Percentiles rank a stretch among this genome's conserved stretches.
These are phyloP conservation scores for Peromyscus californicus DNA, from an alignment of 2,113 vertebrate genomes.

Conservation along the genomic window DNA sequence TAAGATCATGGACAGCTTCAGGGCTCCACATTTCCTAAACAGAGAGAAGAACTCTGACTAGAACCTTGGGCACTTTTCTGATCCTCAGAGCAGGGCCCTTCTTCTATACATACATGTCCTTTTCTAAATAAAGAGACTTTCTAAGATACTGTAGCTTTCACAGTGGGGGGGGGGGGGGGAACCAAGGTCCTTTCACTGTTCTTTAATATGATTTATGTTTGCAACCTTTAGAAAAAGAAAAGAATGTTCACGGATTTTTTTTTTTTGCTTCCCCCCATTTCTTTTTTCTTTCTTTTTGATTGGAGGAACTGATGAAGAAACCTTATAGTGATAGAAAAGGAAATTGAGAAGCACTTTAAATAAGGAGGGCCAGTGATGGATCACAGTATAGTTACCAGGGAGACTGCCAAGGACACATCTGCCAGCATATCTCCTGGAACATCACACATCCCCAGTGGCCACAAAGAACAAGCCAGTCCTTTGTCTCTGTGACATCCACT, in stretches of 20 bases:
- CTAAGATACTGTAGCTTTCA: conserved; percentile 37
- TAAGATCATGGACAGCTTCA: background rate
- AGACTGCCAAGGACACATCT: conserved; percentile 71
- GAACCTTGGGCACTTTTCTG: background rate
- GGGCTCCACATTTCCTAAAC: background rate
- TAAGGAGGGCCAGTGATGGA: conserved; percentile 69
- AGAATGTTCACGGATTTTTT: conserved; percentile 29
- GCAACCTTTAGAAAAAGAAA: conserved; percentile 62
- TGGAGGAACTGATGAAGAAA: conserved; percentile 72
- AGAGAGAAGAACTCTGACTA: background rate
- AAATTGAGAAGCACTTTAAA: conserved; percentile 83
- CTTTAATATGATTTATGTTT: conserved; percentile 71
- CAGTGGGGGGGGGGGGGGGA: background rate
- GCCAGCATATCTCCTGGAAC: conserved; percentile 77
- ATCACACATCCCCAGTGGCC: conserved; percentile 79
- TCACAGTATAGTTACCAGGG: conserved; percentile 77
- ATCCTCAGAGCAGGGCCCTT: background rate
- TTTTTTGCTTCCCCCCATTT: background rate
- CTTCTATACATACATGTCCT: background rate
- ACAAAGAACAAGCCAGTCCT: conserved; percentile 65
- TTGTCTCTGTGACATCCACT: conserved; percentile 63
- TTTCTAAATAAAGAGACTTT: conserved; percentile 56
- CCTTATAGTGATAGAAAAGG: conserved; percentile 56
- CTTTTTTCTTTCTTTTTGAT: conserved; percentile 63
- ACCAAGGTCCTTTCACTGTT: conserved; percentile 61